A percentile compares a stretch with the other conserved stretches of the same genome.
Evolutionary conservation across 2,113 vertebrate genomes (phyloP).

Genomic region (Pyxicephalus adspersus): DNA sequence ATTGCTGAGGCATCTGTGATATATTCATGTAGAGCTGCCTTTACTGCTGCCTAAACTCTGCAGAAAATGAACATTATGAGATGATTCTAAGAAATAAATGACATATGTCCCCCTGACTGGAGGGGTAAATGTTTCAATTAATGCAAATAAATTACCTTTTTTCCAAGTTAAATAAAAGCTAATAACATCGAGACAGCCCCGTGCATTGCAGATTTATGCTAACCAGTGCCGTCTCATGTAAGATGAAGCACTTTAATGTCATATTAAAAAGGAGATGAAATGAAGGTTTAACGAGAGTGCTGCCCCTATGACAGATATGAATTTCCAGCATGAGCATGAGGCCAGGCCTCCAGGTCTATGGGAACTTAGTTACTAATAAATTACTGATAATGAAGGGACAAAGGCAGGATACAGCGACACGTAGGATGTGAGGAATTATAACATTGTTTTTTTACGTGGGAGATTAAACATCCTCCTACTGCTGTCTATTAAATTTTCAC

Average conservation of each 20-base stretch:
- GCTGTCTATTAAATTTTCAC: conserved; percentile 3
- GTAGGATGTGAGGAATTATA: background rate
- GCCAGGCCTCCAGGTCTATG: background rate
- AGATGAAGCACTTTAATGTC: conserved; percentile 64
- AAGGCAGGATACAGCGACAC: background rate
- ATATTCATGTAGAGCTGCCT: no score
- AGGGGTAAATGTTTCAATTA: conserved; percentile 61
- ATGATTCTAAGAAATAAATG: background rate
- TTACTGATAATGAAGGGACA: conserved; percentile 4
- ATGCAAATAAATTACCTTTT: conserved; percentile 70
- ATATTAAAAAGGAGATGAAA: conserved; percentile 66
- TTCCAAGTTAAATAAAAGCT: conserved; percentile 70
- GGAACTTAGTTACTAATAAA: conserved; percentile 17
- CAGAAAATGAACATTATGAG: background rate
- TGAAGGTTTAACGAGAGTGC: conserved; percentile 66
- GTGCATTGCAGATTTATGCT: conserved; percentile 64
- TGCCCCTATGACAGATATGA: conserved; percentile 51
- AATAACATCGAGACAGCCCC: conserved; percentile 62
- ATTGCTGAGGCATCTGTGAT: no score
- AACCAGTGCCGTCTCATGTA: conserved; percentile 55
- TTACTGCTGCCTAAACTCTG: background rate
- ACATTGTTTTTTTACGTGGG: background rate
- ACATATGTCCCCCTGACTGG: background rate
- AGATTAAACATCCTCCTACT: conserved; percentile 6
- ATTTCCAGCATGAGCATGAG: background rate